These are phyloP conservation scores for Philereme vetulata DNA, from an alignment of 2,888 invertebrate species.

Conservation along the genomic window DNA sequence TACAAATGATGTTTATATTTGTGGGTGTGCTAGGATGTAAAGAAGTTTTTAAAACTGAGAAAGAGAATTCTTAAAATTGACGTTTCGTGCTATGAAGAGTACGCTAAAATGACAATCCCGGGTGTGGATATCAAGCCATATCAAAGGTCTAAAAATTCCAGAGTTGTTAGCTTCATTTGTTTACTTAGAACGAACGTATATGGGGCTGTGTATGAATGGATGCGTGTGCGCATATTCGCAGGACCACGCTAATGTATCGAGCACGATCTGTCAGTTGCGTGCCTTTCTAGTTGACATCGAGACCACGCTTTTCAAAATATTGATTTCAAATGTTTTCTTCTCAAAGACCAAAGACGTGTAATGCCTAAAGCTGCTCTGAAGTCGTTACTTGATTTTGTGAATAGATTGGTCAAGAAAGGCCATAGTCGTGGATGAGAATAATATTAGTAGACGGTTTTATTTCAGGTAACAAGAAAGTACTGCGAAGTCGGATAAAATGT, in stretches of 20 bases:
- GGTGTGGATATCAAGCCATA: no score
- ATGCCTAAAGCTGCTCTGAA: no score
- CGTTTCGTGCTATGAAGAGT: not conserved
- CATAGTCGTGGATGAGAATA: no score
- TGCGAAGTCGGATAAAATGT: no score
- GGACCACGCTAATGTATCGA: slow-evolving; percentile 48
- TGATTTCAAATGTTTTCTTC: slow-evolving; percentile 17
- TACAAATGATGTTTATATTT: slow-evolving; percentile 3
- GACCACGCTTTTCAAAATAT: slow-evolving; percentile 26
- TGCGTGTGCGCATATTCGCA: slow-evolving; percentile 31
- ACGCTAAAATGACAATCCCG: no score
- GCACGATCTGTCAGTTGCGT: slow-evolving; percentile 52
- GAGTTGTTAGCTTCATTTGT: no score
- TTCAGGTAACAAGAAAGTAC: no score
- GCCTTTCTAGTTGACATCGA: slow-evolving; percentile 42
- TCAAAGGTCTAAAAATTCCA: no score
- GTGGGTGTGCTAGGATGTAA: slow-evolving; percentile 7
- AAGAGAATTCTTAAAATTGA: not conserved
- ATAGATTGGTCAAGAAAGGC: no score
- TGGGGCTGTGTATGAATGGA: slow-evolving; percentile 24
- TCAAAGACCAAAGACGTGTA: not conserved
- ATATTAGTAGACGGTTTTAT: no score
- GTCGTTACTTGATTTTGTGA: no score
- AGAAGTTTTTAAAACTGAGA: not conserved
- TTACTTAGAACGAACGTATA: slow-evolving; percentile 5